phyloP scores from a whole-genome alignment of 2,797 vertebrate genomes.

The Delichon dasypus region DNA sequence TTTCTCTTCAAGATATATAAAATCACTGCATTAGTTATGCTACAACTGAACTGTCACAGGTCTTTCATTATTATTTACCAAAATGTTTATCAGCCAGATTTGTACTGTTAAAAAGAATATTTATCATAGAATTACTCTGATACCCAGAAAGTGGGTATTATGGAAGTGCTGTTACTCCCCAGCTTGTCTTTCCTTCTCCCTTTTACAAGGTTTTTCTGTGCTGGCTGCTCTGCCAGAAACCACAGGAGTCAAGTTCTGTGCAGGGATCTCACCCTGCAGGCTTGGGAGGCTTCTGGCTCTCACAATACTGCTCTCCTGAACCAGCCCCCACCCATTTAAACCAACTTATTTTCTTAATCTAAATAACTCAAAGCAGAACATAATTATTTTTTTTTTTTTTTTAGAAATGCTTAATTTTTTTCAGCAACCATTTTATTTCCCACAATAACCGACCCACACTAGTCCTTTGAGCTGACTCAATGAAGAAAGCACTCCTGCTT shows the following conservation, averaged over 20 bases:
- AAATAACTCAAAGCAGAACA: not conserved
- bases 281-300: not conserved
- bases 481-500: not conserved
- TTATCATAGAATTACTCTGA: not conserved
- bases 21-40: slow-evolving; percentile 3
- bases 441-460: not conserved
- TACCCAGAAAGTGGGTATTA: not conserved
- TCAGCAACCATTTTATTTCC: not conserved
- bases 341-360: not conserved
- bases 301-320: not conserved
- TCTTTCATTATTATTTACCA: slow-evolving; percentile 35
- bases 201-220: not conserved
- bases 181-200: not conserved
- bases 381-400: not conserved
- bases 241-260: not conserved
- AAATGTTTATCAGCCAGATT: not conserved
- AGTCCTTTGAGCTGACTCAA: slow-evolving; percentile 14
- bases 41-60: not conserved
- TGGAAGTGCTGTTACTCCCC: not conserved
- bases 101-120: not conserved
- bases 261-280: not conserved
- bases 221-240: not conserved
- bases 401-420: not conserved
- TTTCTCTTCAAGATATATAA: not conserved
- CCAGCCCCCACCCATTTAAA: not conserved